Conservation (phyloP, 2,888 invertebrate genomes). For the Siphonodentalium dalli region DNA sequence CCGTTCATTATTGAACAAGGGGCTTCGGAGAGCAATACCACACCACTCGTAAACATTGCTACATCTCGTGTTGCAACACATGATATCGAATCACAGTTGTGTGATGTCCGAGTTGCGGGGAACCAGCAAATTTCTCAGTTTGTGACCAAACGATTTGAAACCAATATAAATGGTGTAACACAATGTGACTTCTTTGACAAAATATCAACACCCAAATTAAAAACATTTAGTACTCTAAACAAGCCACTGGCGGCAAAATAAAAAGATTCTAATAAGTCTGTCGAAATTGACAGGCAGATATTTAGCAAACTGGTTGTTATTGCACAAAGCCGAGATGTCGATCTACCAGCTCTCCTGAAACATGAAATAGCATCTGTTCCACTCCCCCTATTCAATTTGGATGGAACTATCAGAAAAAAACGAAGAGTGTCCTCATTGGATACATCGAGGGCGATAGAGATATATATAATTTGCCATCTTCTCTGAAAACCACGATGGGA, state of each 20-base stretch:
- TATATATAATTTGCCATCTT: no score
- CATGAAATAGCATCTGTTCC: slow-evolving; percentile 8
- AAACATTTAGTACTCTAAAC: slow-evolving; percentile 1
- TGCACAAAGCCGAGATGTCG: slow-evolving; percentile 4
- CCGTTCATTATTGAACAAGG: slow-evolving; percentile 12
- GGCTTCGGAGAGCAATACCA: slow-evolving; percentile 5
- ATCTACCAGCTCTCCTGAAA: not conserved
- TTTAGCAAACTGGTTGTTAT: slow-evolving; percentile 4
- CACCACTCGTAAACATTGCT: slow-evolving; percentile 14
- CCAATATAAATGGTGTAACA: not conserved
- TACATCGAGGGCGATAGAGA: no score
- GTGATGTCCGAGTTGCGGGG: not conserved
- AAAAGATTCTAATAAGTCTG: not conserved
- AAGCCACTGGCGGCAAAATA: not conserved
- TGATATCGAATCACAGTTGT: not conserved
- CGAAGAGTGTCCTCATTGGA: no score
- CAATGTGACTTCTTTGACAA: slow-evolving; percentile 4
- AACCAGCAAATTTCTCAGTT: not conserved
- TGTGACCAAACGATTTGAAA: slow-evolving; percentile 1
- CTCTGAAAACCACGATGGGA: no score
- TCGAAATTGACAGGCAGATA: slow-evolving; percentile 10
- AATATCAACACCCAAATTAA: not conserved
- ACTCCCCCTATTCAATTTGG: slow-evolving; percentile 5
- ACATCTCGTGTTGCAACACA: slow-evolving; percentile 6
- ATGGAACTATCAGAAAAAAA: slow-evolving; percentile 7